A percentile compares a stretch with the other conserved stretches of the same genome.
These are phyloP conservation scores for Enoplosus armatus DNA, from an alignment of 2,797 vertebrate genomes.

Conservation along the genomic window DNA sequence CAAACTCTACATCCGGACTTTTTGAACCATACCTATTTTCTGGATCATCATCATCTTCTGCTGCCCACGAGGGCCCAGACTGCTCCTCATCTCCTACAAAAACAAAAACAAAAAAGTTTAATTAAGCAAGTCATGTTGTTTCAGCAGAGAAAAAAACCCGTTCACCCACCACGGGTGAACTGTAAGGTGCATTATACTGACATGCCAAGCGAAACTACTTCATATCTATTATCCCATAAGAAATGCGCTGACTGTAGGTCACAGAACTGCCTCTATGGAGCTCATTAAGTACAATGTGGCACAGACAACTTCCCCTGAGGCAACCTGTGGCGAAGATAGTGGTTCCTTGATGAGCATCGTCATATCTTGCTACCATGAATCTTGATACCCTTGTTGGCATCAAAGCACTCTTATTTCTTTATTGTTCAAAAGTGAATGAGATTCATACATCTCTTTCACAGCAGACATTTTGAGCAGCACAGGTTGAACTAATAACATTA, in stretches of 20 bases:
- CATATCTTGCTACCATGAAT: not conserved
- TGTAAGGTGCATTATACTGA: not conserved
- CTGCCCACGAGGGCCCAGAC: conserved; percentile 88
- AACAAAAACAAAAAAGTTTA: not conserved
- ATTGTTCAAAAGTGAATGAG: not conserved
- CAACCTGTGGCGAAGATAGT: not conserved
- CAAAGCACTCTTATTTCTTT: not conserved
- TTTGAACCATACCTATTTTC: conserved; percentile 99
- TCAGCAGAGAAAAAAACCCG: not conserved
- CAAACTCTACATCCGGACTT: conserved; percentile 87
- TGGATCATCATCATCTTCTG: conserved; percentile 95
- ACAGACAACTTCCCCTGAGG: not conserved
- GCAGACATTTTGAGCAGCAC: not conserved
- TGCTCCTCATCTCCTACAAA: conserved; percentile 92
- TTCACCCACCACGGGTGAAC: not conserved
- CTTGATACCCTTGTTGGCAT: not conserved
- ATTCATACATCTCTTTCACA: not conserved
- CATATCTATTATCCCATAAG: not conserved
- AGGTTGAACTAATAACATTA: not conserved
- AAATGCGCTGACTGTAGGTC: too few relatives aligned
- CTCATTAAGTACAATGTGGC: not conserved
- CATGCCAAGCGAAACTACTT: not conserved
- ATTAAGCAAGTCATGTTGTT: not conserved
- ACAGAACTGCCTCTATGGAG: not conserved
- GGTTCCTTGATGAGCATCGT: not conserved